Percentiles rank a stretch among this genome's conserved stretches.
phyloP scores from a whole-genome alignment of 2,113 vertebrate genomes.

The Alethe diademata region DNA sequence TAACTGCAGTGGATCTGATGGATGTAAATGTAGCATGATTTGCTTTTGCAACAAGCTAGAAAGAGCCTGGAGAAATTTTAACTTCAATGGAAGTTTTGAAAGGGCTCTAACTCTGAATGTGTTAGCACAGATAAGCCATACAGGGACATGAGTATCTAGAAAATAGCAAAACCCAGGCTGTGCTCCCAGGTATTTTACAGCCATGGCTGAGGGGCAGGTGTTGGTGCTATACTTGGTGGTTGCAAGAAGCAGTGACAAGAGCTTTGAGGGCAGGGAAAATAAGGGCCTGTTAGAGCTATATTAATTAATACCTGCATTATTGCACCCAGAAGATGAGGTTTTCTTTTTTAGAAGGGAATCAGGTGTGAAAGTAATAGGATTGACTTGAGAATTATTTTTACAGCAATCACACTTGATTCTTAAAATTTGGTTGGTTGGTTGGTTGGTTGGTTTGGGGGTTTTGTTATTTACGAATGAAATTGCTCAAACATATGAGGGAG shows the following conservation, averaged over 20 bases:
- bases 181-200: accelerated
- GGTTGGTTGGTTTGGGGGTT: not conserved
- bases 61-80: not conserved
- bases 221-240: not conserved
- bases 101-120: not conserved
- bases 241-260: not conserved
- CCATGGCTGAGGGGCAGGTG: not conserved
- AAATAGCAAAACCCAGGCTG: not conserved
- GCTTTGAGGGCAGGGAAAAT: not conserved
- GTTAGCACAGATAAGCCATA: not conserved
- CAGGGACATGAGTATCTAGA: not conserved
- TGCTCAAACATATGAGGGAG: not conserved
- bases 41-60: not conserved
- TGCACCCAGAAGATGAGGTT: not conserved
- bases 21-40: not conserved
- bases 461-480: not conserved
- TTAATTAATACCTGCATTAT: not conserved
- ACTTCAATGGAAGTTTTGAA: not conserved
- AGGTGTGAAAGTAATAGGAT: not conserved
- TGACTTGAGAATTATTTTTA: not conserved
- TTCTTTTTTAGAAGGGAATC: not conserved
- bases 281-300: not conserved
- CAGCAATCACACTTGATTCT: not conserved
- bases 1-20: not conserved
- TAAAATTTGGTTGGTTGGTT: not conserved